phyloP scores from a whole-genome alignment of 2,888 invertebrate species.

The Callosobruchus maculatus region DNA sequence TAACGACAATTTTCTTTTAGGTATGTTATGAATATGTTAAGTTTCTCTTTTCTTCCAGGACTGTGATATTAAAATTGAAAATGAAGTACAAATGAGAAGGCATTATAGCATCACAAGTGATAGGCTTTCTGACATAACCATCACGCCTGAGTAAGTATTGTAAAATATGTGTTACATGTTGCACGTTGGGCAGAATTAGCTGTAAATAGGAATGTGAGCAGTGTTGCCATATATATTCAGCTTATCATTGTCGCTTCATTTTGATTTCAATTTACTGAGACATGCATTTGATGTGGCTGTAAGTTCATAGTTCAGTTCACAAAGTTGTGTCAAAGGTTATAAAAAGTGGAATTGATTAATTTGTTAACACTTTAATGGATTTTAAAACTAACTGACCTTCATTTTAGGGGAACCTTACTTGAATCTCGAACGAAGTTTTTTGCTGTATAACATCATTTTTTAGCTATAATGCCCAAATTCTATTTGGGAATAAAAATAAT shows the following conservation, averaged over 20 bases:
- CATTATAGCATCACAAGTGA: constrained; percentile 51
- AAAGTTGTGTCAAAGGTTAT: too few relatives aligned
- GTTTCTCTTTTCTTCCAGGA: constrained; percentile 45
- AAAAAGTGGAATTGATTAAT: too few relatives aligned
- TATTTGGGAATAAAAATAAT: too few relatives aligned
- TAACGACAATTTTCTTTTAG: too few relatives aligned
- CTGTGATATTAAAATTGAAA: constrained; percentile 63
- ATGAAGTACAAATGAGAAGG: constrained; percentile 58
- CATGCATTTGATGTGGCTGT: not conserved
- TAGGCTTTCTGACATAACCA: constrained; percentile 54
- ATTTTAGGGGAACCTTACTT: too few relatives aligned
- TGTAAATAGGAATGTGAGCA: not conserved
- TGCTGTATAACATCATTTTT: too few relatives aligned
- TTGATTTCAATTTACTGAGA: not conserved
- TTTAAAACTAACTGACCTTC: too few relatives aligned
- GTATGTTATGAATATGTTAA: not conserved
- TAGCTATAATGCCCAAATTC: too few relatives aligned
- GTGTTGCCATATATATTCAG: not conserved
- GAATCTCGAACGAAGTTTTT: too few relatives aligned
- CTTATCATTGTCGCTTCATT: not conserved
- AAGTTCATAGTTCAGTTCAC: too few relatives aligned
- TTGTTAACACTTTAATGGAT: too few relatives aligned
- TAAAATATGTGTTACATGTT: not conserved
- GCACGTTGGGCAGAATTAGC: not conserved
- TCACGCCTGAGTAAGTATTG: constrained; percentile 58